Percentiles rank a stretch among this genome's conserved stretches.
Conservation (phyloP, 1,140 invertebrate species). For the Drosophila suzukii region DNA sequence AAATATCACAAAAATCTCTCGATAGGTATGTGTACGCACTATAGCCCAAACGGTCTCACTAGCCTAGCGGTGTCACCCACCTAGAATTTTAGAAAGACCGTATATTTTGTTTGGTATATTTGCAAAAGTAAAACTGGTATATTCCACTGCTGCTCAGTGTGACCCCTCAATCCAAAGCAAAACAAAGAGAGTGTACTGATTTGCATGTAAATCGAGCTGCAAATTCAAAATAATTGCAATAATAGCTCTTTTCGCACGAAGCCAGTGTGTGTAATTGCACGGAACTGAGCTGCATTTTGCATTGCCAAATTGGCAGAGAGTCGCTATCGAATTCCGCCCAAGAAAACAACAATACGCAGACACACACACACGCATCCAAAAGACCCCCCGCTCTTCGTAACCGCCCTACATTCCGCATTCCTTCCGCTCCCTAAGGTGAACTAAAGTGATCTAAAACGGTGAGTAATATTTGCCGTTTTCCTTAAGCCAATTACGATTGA, state of each 20-base stretch:
- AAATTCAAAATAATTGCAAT: constrained; percentile 26
- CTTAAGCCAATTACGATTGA: constrained; percentile 67
- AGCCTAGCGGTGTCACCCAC: too few relatives aligned
- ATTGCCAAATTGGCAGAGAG: background rate
- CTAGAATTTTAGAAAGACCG: too few relatives aligned
- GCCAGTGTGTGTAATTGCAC: constrained; percentile 2
- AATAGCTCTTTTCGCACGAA: constrained; percentile 4
- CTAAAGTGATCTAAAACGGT: constrained; percentile 58
- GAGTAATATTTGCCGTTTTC: constrained; percentile 62
- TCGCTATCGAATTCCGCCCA: constrained; percentile 34
- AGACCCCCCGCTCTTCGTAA: constrained; percentile 27
- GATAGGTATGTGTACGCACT: too few relatives aligned
- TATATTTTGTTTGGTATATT: background rate
- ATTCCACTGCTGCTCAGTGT: background rate
- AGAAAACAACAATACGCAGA: constrained; percentile 46
- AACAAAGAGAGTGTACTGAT: constrained; percentile 30
- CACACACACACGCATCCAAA: constrained; percentile 22
- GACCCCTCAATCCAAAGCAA: constrained; percentile 9
- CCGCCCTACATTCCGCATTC: constrained; percentile 56
- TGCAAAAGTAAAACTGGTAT: background rate
- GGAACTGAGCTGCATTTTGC: constrained; percentile 14
- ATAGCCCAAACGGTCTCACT: too few relatives aligned
- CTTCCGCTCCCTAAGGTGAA: constrained; percentile 37
- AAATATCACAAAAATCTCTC: too few relatives aligned
- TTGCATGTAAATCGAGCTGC: constrained; percentile 6